Evolutionary conservation across 2,113 vertebrate species (phyloP), one percentile per base, ranked within the genome.

Genomic region (Pipra filicauda): DNA sequence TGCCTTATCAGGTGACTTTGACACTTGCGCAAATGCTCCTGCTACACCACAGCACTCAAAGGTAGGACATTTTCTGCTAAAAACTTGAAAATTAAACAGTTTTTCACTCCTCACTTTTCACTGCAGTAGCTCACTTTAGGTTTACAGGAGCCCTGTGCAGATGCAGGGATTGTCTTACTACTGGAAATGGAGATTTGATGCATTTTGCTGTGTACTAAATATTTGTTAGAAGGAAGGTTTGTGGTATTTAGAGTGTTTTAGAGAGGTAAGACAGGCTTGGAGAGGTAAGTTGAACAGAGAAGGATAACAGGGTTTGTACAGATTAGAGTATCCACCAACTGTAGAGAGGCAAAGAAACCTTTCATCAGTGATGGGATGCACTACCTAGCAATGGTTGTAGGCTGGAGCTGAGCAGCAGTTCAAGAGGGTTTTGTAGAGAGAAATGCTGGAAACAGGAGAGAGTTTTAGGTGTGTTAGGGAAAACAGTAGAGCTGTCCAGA

Each of bases 1-100:
- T 61, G 88, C 95, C 18, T 97, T 98, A 3, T 98, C 98, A 5
- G 89, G 88, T 49, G 98, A 97, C 58, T 97, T 98, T 5, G 97
- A 95, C 66, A 85, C 61, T 27, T 96, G 97, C 75, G 88, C 91
- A 44, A 80, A 96, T 66, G 26, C 86, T 86, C 61, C 96, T 89
- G 84, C 71, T 59, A 46, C 71, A 35, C 80, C 96, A 5, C 78
- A 97, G 95, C 86, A 37, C 17, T 83, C 92, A 94, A 97, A 98
- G 98, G 98, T 98, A 95, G 57, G 81, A 19, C 52, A 76, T 76
- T 84, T 93, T 88, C 86, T 89, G 30, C 80, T 69, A 55, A 10
- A 33, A 44, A 74, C 20, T 62, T 78, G 21, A 5, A 61, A 52
- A 73, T n/a, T 35, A 70, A 46, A 31, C 5, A 21, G 15, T 4